Conservation (phyloP, 2,113 vertebrate genomes). For the Poeciliopsis turrubarensis region DNA sequence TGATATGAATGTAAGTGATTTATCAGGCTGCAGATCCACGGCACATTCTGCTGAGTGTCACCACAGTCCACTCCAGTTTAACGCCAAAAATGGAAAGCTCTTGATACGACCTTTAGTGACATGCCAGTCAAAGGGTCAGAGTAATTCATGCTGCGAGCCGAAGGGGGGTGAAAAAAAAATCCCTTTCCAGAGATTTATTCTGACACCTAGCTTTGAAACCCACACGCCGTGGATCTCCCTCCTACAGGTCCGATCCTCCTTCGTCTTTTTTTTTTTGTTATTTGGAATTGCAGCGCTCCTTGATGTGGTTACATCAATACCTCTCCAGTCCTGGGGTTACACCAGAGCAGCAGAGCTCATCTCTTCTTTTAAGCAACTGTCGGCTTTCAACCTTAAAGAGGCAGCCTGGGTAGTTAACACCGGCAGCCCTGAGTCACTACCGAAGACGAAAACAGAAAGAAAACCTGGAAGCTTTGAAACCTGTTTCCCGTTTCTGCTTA, state of each 20-base stretch:
- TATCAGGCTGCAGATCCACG: slow-evolving; percentile 17
- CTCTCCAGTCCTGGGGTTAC: slow-evolving; percentile 1
- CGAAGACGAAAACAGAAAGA: too few relatives aligned
- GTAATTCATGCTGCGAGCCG: slow-evolving; percentile 30
- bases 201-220: slow-evolving; percentile 51
- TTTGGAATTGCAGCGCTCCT: slow-evolving; percentile 19
- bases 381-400: slow-evolving; percentile 37
- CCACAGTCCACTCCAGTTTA: slow-evolving; percentile 49
- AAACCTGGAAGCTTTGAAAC: too few relatives aligned
- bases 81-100: neutral
- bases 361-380: slow-evolving; percentile 21
- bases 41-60: too few relatives aligned
- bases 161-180: slow-evolving; percentile 16
- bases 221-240: slow-evolving; percentile 17
- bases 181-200: slow-evolving; percentile 36
- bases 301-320: slow-evolving; percentile 45
- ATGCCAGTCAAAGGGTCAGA: slow-evolving; percentile 40
- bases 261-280: neutral
- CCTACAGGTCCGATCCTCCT: slow-evolving; percentile 23
- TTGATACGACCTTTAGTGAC: slow-evolving; percentile 25
- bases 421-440: slow-evolving; percentile 9
- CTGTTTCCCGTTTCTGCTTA: too few relatives aligned
- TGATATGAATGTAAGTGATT: slow-evolving; percentile 37
- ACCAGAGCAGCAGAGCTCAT: slow-evolving; percentile 5
- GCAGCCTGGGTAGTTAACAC: slow-evolving; percentile 40